phyloP scores from a whole-genome alignment of 1,140 invertebrate genomes.

The Pararge aegeria region DNA sequence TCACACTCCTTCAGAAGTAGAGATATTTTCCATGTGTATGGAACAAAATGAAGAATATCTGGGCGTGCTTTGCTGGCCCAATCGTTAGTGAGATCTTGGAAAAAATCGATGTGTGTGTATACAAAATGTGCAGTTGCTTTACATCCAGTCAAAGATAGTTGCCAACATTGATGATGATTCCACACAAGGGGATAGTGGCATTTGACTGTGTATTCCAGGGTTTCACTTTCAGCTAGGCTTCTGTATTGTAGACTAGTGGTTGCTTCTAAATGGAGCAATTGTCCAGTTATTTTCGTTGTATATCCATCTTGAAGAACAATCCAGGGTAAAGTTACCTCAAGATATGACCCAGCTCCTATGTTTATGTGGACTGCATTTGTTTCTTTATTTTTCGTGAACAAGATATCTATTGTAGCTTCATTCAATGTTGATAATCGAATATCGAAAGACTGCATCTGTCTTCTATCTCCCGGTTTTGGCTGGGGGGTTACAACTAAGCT shows the following conservation, averaged over 20 bases:
- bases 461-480: constrained; percentile 91
- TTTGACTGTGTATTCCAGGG: constrained; percentile 93
- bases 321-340: constrained; percentile 98
- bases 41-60: constrained; percentile 96
- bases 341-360: constrained; percentile 94
- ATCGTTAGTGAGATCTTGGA: constrained; percentile 97
- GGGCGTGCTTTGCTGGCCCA: constrained; percentile 95
- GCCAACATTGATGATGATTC: constrained; percentile 98
- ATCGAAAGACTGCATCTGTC: constrained; percentile 95
- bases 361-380: constrained; percentile 98
- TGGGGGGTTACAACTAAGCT: constrained; percentile 87
- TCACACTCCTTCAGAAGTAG: constrained; percentile 97
- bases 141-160: constrained; percentile 93
- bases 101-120: constrained; percentile 97
- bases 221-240: constrained; percentile 95
- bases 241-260: constrained; percentile 96
- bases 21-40: constrained; percentile 97
- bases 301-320: constrained; percentile 92
- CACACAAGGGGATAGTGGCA: constrained; percentile 94
- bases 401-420: constrained; percentile 95
- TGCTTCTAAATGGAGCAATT: constrained; percentile 95
- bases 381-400: constrained; percentile 98
- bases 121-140: constrained; percentile 96
- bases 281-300: constrained; percentile 94
- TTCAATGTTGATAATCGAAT: constrained; percentile 93